Base-by-base conservation (phyloP, 2,888 invertebrate genomes). In the Vesta saturnalis region DNA sequence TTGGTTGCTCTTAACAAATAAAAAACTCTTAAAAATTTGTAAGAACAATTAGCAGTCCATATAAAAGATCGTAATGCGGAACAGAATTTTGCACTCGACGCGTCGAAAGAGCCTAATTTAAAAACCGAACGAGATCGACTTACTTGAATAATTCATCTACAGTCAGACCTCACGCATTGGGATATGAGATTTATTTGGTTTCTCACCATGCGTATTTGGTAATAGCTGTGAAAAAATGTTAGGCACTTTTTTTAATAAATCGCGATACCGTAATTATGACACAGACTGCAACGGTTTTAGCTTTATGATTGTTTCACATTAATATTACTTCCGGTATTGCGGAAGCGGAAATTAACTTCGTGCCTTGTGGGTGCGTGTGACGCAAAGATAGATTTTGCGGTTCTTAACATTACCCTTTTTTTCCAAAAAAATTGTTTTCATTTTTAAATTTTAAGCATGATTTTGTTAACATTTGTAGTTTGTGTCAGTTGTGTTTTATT, bases 141-240 rank as follows among this genome's bases (percentile, higher is more conserved):
- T n/a, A n/a, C n/a, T 76, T 82, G 81, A 81, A 82, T 81, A 79
- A 82, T 82, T 82, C 81, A 82, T 81, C 78, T 72, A 62, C 73
- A 69, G 65, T 64, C 77, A 74, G 80, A 81, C 82, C 82, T 80
- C 82, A 82, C 81, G 80, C 80, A 79, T 79, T 74, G 77, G 78
- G 74, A 78, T 77, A 76, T 75, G 80, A 80, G 81, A 82, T 82
- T 81, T 81, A 82, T 81, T 79, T 78, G 71, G 78, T 77, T 80
- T 80, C 77, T 79, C 78, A 77, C 70, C 73, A 77, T 74, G 73
- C 73, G 65, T 72, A 72, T 75, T 71, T 70, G 74, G 70, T 69
- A 76, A 74, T 75, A 77, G 62, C 71, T 77, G 76, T 74, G 74
- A 62, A 52, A 54, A 15, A 59, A 65, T 65, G 58, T 52, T 22